These are phyloP conservation scores for Bubo scandiacus DNA, from an alignment of 2,113 vertebrate species.

Conservation along the genomic window DNA sequence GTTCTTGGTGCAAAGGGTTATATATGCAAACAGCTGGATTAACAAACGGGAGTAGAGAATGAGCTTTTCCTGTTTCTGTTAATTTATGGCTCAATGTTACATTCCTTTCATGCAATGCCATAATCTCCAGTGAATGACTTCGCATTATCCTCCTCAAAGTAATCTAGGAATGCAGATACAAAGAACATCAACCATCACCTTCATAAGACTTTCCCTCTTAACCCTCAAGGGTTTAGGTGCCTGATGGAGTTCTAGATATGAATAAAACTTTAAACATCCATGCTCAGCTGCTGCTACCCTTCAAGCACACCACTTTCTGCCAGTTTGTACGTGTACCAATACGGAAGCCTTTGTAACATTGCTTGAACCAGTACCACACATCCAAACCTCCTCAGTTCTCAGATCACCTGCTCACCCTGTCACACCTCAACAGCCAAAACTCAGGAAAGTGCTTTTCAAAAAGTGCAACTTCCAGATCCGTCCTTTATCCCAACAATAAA, in stretches of 20 bases:
- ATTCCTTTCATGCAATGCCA: conserved; percentile 24
- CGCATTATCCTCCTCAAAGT: neutral
- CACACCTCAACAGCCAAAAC: neutral
- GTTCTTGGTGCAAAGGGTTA: neutral
- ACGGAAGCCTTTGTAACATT: accelerated
- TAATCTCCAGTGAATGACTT: conserved; percentile 1
- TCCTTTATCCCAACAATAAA: neutral
- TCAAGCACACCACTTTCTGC: neutral
- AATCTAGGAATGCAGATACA: conserved; percentile 44
- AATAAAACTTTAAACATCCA: neutral
- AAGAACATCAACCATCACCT: neutral
- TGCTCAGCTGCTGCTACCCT: neutral
- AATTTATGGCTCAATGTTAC: neutral
- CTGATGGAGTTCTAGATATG: neutral
- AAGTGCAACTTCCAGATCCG: neutral
- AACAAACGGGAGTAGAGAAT: neutral
- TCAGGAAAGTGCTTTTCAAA: neutral
- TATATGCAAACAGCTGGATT: neutral
- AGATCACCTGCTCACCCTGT: neutral
- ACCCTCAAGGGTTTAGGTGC: neutral
- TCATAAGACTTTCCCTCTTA: neutral
- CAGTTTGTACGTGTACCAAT: neutral
- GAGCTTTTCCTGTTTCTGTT: neutral
- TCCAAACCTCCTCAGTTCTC: neutral
- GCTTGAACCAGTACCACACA: accelerated